Conservation (phyloP, 2,113 vertebrate genomes). For the Chionomys nivalis region DNA sequence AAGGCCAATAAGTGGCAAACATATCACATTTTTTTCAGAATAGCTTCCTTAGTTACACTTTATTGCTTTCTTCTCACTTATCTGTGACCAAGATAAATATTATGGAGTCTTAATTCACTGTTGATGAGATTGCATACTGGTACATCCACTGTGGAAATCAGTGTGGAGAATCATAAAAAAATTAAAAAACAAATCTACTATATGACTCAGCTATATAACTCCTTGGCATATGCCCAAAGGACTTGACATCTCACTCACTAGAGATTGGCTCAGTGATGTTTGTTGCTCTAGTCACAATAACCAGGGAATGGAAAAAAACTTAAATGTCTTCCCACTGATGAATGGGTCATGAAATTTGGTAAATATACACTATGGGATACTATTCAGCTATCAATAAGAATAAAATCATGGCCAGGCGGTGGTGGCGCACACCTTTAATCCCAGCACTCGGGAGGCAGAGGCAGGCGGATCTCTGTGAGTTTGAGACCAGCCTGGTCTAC, state of each 20-base stretch:
- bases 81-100: neutral
- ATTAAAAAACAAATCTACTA: neutral
- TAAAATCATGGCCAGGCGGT: neutral
- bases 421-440: too few species aligned
- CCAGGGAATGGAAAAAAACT: neutral
- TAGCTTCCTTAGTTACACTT: neutral
- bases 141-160: neutral
- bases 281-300: neutral
- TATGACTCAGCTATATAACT: neutral
- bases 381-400: neutral
- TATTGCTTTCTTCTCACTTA: neutral
- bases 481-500: too few species aligned
- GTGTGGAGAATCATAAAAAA: neutral
- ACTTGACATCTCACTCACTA: neutral
- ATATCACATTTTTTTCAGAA: neutral
- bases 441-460: too few species aligned
- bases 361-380: neutral
- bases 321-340: neutral
- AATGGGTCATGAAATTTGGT: neutral
- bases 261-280: neutral
- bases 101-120: neutral
- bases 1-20: neutral
- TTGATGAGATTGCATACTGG: neutral
- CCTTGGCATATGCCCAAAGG: neutral
- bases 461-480: too few species aligned